Percentiles rank a stretch among this genome's conserved stretches.
Evolutionary conservation across 2,888 invertebrate genomes (phyloP).

Genomic region (Lithophane ornitopus): DNA sequence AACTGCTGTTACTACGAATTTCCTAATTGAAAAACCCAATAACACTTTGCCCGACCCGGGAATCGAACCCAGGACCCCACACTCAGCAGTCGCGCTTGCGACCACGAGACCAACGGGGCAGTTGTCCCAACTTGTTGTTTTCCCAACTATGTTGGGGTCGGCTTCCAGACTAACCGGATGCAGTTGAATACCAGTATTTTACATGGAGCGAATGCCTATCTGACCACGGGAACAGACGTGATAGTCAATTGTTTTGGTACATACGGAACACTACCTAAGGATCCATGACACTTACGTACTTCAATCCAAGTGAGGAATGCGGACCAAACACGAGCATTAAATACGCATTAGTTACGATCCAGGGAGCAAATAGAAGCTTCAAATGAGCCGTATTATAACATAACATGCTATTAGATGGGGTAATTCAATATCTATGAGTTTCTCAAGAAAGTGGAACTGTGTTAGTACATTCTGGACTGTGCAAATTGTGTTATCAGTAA

Average conservation of each 20-base stretch:
- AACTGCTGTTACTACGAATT: too few relatives aligned
- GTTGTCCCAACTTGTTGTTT: too few relatives aligned
- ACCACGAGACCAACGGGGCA: too few relatives aligned
- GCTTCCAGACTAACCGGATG: not conserved
- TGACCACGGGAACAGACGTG: not conserved
- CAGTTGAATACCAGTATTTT: not conserved
- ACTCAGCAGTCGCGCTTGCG: too few relatives aligned
- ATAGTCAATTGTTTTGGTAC: not conserved
- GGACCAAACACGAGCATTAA: constrained; percentile 66
- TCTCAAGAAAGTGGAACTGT: constrained; percentile 18
- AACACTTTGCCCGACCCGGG: too few relatives aligned
- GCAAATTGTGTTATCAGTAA: not conserved
- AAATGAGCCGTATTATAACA: constrained; percentile 62
- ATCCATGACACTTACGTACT: constrained; percentile 40
- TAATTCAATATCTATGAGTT: constrained; percentile 39
- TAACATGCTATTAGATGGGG: constrained; percentile 35
- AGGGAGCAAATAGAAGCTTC: constrained; percentile 57
- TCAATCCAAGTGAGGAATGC: constrained; percentile 54
- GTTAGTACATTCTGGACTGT: not conserved
- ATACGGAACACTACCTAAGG: constrained; percentile 12
- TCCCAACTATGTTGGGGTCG: not conserved
- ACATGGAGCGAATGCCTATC: not conserved
- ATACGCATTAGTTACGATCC: constrained; percentile 68
- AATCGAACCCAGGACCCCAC: too few relatives aligned
- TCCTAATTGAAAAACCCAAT: too few relatives aligned